Evolutionary conservation across 2,797 vertebrate genomes (phyloP).

Genomic region (Gobio occitaniae): DNA sequence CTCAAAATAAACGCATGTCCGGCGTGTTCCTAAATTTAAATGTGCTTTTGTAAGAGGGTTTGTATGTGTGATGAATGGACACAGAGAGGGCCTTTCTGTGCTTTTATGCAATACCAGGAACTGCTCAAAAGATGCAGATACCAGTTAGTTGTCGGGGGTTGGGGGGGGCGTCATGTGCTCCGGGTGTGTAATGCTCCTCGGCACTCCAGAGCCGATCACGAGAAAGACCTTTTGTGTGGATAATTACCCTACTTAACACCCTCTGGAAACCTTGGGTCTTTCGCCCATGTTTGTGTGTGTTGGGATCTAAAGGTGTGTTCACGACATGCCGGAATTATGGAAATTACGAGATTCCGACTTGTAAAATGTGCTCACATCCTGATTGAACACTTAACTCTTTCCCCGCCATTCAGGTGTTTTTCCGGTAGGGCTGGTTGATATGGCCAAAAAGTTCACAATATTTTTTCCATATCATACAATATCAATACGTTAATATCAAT

Average conservation of each 20-base stretch:
- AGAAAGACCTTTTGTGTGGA: conserved; percentile 58
- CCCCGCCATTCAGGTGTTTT: neutral
- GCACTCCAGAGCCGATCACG: conserved; percentile 33
- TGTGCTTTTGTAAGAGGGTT: conserved; percentile 54
- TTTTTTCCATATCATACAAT: no score
- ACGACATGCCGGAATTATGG: neutral
- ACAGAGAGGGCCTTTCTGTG: conserved; percentile 62
- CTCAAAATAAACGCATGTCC: conserved; percentile 61
- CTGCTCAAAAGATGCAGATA: conserved; percentile 51
- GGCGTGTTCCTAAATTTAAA: conserved; percentile 61
- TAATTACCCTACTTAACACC: conserved; percentile 50
- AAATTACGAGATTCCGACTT: neutral
- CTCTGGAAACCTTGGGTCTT: conserved; percentile 13
- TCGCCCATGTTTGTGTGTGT: conserved; percentile 3
- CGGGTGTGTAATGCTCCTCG: conserved; percentile 20
- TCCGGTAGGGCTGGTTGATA: neutral
- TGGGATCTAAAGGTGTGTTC: neutral
- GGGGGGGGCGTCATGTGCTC: conserved; percentile 44
- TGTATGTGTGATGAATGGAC: conserved; percentile 45
- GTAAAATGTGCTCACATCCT: neutral
- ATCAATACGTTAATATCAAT: neutral
- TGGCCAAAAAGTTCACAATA: neutral
- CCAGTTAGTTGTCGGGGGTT: neutral
- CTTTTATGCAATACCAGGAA: conserved; percentile 54
- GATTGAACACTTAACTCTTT: neutral